Evolutionary conservation across 2,113 vertebrate genomes (phyloP).

Genomic region (Mormyrus iriodes): DNA sequence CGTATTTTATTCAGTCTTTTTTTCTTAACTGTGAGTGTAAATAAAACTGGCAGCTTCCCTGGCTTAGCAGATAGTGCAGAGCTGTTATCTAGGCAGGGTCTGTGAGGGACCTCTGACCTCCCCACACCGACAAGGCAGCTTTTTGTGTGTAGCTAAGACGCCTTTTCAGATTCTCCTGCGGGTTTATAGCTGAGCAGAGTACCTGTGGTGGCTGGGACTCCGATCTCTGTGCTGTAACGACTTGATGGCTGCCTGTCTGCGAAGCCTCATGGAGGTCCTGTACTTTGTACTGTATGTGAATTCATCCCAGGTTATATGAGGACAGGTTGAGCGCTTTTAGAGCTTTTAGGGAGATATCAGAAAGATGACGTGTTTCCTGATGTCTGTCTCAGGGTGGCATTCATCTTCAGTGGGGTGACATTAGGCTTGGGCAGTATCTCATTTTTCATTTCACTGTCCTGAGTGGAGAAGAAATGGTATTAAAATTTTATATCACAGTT

Average conservation of each 20-base stretch:
- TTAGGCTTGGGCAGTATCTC: too few relatives aligned
- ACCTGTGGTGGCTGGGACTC: background rate
- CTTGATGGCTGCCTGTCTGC: background rate
- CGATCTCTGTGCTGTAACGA: background rate
- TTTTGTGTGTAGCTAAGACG: background rate
- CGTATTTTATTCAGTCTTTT: background rate
- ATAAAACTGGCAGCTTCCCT: background rate
- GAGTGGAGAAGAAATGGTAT: too few relatives aligned
- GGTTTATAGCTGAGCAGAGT: background rate
- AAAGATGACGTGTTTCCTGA: background rate
- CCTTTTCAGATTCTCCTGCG: background rate
- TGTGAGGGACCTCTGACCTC: background rate
- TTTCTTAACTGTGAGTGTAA: background rate
- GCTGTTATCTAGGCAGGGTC: background rate
- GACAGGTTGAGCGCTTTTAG: background rate
- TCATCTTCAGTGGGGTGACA: too few relatives aligned
- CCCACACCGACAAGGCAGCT: background rate
- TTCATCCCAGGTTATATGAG: background rate
- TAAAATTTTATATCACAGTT: too few relatives aligned
- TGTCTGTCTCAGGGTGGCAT: too few relatives aligned
- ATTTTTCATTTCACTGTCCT: background rate
- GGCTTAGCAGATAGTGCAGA: background rate
- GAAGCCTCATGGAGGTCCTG: background rate
- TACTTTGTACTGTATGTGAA: background rate
- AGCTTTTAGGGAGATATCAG: background rate